phyloP scores from a whole-genome alignment of 2,113 vertebrate species.

The Eidolon helvum region DNA sequence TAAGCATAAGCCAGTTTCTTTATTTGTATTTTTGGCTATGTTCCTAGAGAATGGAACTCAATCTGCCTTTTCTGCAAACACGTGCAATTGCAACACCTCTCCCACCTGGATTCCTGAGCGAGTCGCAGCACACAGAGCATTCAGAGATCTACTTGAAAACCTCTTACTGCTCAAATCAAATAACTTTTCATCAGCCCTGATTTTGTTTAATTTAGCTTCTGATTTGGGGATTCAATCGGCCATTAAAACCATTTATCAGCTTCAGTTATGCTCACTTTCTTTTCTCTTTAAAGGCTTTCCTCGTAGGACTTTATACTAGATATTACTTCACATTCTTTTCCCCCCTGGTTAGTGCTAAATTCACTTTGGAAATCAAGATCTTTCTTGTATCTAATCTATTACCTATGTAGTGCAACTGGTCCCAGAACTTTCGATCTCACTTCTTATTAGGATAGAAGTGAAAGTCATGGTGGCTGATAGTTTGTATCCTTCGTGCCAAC shows the following conservation, averaged over 20 bases:
- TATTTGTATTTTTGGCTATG: constrained; percentile 18
- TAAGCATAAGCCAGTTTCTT: constrained; percentile 45
- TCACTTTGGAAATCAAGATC: not conserved
- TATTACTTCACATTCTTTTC: not conserved
- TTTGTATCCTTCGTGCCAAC: not conserved
- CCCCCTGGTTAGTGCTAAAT: not conserved
- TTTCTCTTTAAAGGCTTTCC: not conserved
- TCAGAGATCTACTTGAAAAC: not conserved
- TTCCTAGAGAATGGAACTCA: not conserved
- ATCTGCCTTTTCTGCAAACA: not conserved
- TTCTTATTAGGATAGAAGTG: not conserved
- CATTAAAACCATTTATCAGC: constrained; percentile 23
- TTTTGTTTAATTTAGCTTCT: constrained; percentile 41
- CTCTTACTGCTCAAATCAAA: constrained; percentile 31
- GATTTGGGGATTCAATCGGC: not conserved
- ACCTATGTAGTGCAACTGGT: not conserved
- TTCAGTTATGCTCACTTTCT: not conserved
- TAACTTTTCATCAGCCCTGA: constrained; percentile 22
- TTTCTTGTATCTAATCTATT: not conserved
- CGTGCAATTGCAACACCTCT: not conserved
- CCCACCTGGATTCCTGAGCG: not conserved
- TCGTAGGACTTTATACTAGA: not conserved
- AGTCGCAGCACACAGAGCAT: not conserved
- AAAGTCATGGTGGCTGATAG: not conserved
- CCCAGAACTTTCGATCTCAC: not conserved